phyloP scores from a whole-genome alignment of 2,797 vertebrate species.

The Phalanger gymnotis region DNA sequence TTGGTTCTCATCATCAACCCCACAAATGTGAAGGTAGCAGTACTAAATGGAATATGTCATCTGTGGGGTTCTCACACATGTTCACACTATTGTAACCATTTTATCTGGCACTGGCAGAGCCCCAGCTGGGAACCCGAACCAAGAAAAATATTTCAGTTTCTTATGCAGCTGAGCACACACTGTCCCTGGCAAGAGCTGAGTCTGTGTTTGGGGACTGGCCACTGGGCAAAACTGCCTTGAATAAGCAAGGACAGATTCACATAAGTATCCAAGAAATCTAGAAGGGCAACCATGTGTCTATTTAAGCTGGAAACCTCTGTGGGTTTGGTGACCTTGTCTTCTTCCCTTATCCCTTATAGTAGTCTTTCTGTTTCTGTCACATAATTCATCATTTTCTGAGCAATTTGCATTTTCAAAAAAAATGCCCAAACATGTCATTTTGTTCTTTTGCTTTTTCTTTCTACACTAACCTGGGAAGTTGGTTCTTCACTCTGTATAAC shows the following conservation, averaged over 20 bases:
- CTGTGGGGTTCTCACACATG: background rate
- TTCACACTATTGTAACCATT: constrained; percentile 5
- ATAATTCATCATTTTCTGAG: background rate
- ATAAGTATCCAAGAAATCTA: background rate
- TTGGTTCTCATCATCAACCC: background rate
- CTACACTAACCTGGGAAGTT: background rate
- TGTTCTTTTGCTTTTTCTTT: background rate
- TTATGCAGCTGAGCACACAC: background rate
- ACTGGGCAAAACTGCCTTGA: background rate
- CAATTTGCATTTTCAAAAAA: background rate
- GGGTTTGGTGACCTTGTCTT: background rate
- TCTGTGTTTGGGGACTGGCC: background rate
- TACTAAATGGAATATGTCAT: background rate
- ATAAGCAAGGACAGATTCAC: background rate
- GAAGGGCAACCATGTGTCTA: background rate
- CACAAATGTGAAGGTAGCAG: background rate
- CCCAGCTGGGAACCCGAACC: background rate
- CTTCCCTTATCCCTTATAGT: background rate
- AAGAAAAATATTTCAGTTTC: constrained; percentile 51
- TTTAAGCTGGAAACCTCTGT: background rate
- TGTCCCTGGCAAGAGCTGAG: background rate
- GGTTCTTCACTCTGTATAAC: background rate
- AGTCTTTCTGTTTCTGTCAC: background rate
- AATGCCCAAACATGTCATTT: background rate
- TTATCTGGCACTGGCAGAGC: background rate